Evolutionary conservation across 2,888 invertebrate genomes (phyloP), one percentile per base, ranked within the genome.

Genomic region (Sinelater perroti): DNA sequence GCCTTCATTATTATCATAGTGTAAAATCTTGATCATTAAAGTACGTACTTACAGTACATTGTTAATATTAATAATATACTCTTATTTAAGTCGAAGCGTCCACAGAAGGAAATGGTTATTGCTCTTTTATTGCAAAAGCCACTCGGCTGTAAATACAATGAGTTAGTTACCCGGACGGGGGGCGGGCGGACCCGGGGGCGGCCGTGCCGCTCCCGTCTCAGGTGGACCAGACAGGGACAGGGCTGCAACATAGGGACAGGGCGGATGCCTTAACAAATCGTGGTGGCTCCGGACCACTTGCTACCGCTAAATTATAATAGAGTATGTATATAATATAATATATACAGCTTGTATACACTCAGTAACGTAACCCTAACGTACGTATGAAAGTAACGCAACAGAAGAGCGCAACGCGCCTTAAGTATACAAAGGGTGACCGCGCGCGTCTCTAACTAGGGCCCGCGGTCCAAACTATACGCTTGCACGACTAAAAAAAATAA

Each of bases 101-200:
- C 80, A 80, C 78, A 78, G 75, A 79, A 79, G 79, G 78, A 79
- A 75, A 79, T 77, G 79, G 80, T 81, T 81, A 81, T 81, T 81
- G 81, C 81, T 81, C 74, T 78, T 75, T 80, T 80, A 80, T 81
- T 80, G 80, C 81, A 78, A 78, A 79, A 79, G 80, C 80, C 80
- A 69, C 68, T 80, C 82, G 83, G 83, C 83, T 82, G 81, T 83
- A 83, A 81, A 82, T 83, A 84, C 84, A 84, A 83, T 75, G 57
- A 67, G 60, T 83, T 82, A 83, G 82, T 80, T 83, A 82, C 83
- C 83, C 83, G 82, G 28, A 44, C 38, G 45, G 38, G 35, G 45
- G 40, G 36, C 40, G 45, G 35, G 31, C n/a, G 30, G 46, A 8
- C 70, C 67, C 66, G 62, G 66, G 52, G 35, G 49, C 35, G 51